Evolutionary conservation across 2,797 vertebrate species (phyloP).

Genomic region (Sternarchorhynchus goeldii): DNA sequence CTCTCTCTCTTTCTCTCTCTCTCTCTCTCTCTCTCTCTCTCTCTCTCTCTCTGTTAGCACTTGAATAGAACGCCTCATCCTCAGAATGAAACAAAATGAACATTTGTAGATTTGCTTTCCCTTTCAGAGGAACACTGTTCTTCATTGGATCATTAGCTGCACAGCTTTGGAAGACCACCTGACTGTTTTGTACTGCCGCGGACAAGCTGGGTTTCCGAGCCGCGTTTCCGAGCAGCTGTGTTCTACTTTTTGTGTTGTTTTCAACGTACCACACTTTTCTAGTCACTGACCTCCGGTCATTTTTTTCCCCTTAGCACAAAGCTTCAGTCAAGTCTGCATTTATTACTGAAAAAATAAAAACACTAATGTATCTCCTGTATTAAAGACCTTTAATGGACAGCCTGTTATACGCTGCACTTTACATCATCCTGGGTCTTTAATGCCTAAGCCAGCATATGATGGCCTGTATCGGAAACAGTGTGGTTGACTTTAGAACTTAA

Average conservation of each 20-base stretch:
- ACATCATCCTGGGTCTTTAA: constrained; percentile 75
- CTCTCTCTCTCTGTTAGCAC: constrained; percentile 11
- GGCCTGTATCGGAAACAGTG: constrained; percentile 61
- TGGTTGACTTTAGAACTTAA: constrained; percentile 68
- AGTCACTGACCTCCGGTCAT: constrained; percentile 69
- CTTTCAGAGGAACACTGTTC: not conserved
- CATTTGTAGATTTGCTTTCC: not conserved
- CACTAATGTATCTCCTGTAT: constrained; percentile 79
- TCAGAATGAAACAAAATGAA: not conserved
- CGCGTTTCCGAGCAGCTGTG: not conserved
- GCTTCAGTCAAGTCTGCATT: constrained; percentile 80
- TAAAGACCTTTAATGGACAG: constrained; percentile 82
- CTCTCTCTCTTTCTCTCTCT: constrained; percentile 18
- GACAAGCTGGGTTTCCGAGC: not conserved
- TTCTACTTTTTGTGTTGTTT: constrained; percentile 25
- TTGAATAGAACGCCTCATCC: constrained; percentile 27
- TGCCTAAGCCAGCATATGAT: constrained; percentile 62
- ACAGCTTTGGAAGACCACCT: too few relatives aligned
- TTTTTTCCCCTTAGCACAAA: constrained; percentile 68
- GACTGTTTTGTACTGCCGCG: not conserved
- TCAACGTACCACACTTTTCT: constrained; percentile 57
- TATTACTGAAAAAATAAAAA: constrained; percentile 81
- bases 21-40: constrained; percentile 34
- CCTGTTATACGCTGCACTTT: constrained; percentile 78
- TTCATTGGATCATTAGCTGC: not conserved